Conservation (phyloP, 1,140 invertebrate species). For the Drosophila murphyi region DNA sequence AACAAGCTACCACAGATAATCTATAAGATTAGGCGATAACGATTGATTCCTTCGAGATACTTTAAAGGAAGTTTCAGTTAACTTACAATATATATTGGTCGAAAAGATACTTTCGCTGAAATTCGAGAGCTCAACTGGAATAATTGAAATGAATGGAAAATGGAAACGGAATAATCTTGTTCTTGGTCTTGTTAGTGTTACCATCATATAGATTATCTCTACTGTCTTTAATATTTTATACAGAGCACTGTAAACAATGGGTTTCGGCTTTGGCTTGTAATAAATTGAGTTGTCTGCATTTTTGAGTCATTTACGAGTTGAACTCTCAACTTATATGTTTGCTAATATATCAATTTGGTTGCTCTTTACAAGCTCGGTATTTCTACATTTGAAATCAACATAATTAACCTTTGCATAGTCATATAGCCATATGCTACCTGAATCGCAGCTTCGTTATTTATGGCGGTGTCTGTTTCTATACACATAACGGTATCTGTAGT, state of each 20-base stretch:
- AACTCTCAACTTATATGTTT: background rate
- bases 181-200: no score
- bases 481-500: background rate
- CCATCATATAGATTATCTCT: no score
- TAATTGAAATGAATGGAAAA: no score
- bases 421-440: constrained; percentile 32
- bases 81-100: no score
- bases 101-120: no score
- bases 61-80: no score
- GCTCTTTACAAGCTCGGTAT: constrained; percentile 5
- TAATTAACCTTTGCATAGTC: constrained; percentile 56
- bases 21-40: no score
- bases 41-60: no score
- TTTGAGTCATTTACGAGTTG: background rate
- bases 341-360: constrained; percentile 31
- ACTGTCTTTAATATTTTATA: no score
- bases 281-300: background rate
- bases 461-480: background rate
- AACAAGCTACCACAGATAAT: no score
- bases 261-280: background rate
- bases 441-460: background rate
- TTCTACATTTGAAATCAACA: background rate
- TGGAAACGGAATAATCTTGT: no score
- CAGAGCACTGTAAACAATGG: background rate
- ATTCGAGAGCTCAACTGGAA: no score